These are phyloP conservation scores for Saguinus imperator DNA, from an alignment of 2,113 vertebrate genomes.

Conservation along the genomic window DNA sequence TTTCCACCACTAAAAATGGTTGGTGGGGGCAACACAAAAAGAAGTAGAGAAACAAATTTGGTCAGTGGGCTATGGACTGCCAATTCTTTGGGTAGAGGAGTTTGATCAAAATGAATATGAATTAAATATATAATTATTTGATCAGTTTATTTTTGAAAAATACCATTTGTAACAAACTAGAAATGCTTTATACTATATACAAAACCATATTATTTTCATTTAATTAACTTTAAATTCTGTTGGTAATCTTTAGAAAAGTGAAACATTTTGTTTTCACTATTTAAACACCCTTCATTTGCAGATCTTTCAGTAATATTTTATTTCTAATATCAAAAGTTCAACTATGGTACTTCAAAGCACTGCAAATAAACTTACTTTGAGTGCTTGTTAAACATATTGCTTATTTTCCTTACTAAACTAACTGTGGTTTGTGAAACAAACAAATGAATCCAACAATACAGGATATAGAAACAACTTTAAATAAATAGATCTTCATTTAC, in stretches of 20 bases:
- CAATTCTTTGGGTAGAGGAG: neutral
- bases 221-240: neutral
- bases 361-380: neutral
- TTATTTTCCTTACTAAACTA: neutral
- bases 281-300: neutral
- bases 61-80: fast-evolving
- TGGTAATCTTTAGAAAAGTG: neutral
- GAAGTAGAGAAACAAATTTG: neutral
- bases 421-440: conserved; percentile 37
- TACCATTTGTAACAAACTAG: neutral
- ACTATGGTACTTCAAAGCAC: neutral
- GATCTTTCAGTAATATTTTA: neutral
- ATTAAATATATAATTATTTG: neutral
- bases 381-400: neutral
- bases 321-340: neutral
- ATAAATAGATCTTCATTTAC: conserved; percentile 45
- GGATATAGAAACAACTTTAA: conserved; percentile 27
- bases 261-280: neutral
- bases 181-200: neutral
- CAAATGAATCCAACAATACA: neutral
- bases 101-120: neutral
- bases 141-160: neutral
- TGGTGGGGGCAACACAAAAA: neutral
- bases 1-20: neutral
- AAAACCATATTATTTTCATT: neutral